These are phyloP conservation scores for Lingula anatina DNA, from an alignment of 2,888 invertebrate species.

Conservation along the genomic window DNA sequence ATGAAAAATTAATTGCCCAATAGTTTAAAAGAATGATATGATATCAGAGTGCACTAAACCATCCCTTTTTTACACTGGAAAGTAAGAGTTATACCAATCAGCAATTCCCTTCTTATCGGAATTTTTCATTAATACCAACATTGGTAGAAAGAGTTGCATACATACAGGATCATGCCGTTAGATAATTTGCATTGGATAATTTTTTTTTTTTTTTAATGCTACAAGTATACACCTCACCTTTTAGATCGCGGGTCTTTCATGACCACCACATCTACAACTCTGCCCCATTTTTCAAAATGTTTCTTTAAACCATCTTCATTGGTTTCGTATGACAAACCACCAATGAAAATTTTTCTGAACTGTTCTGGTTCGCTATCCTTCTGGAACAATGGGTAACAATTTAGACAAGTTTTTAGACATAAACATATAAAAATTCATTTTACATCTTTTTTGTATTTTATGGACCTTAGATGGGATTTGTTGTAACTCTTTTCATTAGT, in stretches of 20 bases:
- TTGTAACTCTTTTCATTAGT: background rate
- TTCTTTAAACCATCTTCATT: slow-evolving; percentile 87
- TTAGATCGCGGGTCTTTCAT: slow-evolving; percentile 39
- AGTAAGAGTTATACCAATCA: too few relatives aligned
- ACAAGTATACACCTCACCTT: too few relatives aligned
- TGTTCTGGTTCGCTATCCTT: slow-evolving; percentile 33
- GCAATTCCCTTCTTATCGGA: too few relatives aligned
- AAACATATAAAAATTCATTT: background rate
- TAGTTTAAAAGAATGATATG: too few relatives aligned
- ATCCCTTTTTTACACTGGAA: too few relatives aligned
- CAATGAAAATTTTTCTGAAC: slow-evolving; percentile 89
- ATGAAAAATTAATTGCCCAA: too few relatives aligned
- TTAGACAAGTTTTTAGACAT: background rate
- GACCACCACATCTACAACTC: slow-evolving; percentile 56
- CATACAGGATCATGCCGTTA: too few relatives aligned
- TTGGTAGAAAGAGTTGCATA: too few relatives aligned
- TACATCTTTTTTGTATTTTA: background rate
- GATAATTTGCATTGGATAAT: too few relatives aligned
- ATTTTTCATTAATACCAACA: too few relatives aligned
- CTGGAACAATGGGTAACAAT: background rate
- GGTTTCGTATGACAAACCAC: slow-evolving; percentile 91
- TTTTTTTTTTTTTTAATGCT: too few relatives aligned
- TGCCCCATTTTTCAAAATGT: slow-evolving; percentile 96
- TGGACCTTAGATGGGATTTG: background rate
- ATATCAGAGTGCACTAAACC: too few relatives aligned